Evolutionary conservation across 2,797 vertebrate species (phyloP).

Genomic region (Tangara arthus): DNA sequence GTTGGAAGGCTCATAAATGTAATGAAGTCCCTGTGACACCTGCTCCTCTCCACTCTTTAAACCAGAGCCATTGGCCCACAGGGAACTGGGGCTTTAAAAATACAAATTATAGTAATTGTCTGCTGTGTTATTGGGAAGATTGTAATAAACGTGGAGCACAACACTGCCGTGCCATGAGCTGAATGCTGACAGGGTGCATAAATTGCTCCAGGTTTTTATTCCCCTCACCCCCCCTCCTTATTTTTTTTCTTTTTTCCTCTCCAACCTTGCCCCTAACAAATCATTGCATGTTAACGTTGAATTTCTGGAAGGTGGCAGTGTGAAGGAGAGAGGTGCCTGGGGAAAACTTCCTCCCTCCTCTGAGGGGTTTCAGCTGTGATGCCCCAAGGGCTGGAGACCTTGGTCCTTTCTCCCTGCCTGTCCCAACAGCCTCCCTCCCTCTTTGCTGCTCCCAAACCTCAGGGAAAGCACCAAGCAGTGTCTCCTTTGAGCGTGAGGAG

Average conservation of each 20-base stretch:
- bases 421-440: background rate
- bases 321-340: background rate
- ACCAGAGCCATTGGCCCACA: conserved; percentile 65
- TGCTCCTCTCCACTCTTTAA: conserved; percentile 85
- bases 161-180: background rate
- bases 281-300: background rate
- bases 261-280: background rate
- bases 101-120: conserved; percentile 83
- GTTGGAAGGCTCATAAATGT: conserved; percentile 72
- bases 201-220: conserved; percentile 53
- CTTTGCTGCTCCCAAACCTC: background rate
- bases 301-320: background rate
- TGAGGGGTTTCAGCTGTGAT: background rate
- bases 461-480: background rate
- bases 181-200: conserved; percentile 24
- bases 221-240: accelerated
- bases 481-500: background rate
- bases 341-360: background rate
- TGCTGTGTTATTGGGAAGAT: conserved; percentile 66
- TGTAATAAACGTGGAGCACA: conserved; percentile 53
- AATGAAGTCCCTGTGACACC: conserved; percentile 83
- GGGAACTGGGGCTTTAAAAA: conserved; percentile 76
- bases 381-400: background rate
- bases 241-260: accelerated
- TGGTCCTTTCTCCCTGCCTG: background rate